These are phyloP conservation scores for Diuraphis noxia DNA, from an alignment of 1,140 invertebrate genomes.

Conservation along the genomic window DNA sequence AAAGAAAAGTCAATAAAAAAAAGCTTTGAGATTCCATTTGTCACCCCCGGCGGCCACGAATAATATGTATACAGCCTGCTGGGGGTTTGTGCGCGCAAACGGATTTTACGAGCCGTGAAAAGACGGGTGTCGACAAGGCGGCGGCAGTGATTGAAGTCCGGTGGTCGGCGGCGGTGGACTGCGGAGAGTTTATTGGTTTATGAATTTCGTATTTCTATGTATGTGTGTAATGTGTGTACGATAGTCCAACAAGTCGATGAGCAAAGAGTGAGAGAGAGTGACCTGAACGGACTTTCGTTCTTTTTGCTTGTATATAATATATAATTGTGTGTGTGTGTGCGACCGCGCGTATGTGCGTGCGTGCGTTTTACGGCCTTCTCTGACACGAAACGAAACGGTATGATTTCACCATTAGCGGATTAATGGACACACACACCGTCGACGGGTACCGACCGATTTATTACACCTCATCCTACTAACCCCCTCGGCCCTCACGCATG, in stretches of 20 bases:
- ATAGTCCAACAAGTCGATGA: not conserved
- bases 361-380: not conserved
- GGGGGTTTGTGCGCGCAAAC: not conserved
- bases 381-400: slow-evolving; percentile 42
- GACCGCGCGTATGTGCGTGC: not conserved
- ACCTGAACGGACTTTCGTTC: not conserved
- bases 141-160: slow-evolving; percentile 49
- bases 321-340: not conserved
- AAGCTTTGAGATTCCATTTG: slow-evolving; percentile 45
- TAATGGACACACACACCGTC: slow-evolving; percentile 30
- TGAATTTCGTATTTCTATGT: slow-evolving; percentile 35
- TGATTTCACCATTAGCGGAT: slow-evolving; percentile 52
- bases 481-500: not conserved
- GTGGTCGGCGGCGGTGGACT: not conserved
- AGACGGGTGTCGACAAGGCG: slow-evolving; percentile 25
- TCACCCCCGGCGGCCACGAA: not conserved
- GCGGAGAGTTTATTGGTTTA: slow-evolving; percentile 46
- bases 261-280: not conserved
- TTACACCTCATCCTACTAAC: slow-evolving; percentile 23
- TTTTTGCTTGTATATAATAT: not conserved
- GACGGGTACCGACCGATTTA: slow-evolving; percentile 30
- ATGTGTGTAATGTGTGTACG: not conserved
- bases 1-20: slow-evolving; percentile 47
- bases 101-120: slow-evolving; percentile 51
- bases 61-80: not conserved